phyloP scores from a whole-genome alignment of 1,140 invertebrate genomes.

The Atta texana region DNA sequence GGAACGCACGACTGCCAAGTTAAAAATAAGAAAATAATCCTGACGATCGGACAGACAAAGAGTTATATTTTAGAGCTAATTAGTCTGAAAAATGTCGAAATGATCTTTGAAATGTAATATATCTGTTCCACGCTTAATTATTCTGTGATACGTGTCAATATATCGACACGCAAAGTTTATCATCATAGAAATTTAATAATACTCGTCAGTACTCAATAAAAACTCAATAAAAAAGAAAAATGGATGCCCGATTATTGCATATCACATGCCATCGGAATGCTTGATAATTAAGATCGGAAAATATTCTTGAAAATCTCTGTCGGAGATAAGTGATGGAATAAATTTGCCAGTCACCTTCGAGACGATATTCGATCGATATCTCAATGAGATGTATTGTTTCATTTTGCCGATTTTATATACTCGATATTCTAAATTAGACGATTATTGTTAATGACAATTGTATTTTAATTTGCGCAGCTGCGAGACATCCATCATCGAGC shows the following conservation, averaged over 20 bases:
- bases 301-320: slow-evolving; percentile 13
- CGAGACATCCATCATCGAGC: neutral
- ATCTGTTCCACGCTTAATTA: neutral
- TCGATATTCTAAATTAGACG: neutral
- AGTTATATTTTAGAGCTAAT: neutral
- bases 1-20: slow-evolving; percentile 19
- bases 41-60: neutral
- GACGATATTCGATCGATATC: neutral
- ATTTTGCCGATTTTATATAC: slow-evolving; percentile 3
- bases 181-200: slow-evolving; percentile 8
- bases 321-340: slow-evolving; percentile 36
- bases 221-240: neutral
- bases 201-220: neutral
- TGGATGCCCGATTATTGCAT: neutral
- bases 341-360: slow-evolving; percentile 18
- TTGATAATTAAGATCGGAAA: slow-evolving; percentile 21
- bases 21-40: slow-evolving; percentile 51
- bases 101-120: slow-evolving; percentile 1
- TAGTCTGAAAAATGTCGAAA: neutral
- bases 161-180: neutral
- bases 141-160: neutral
- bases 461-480: neutral
- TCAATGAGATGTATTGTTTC: neutral
- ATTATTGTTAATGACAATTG: neutral
- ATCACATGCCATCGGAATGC: neutral